Conservation (phyloP, 2,888 invertebrate species). For the Hyalella azteca region DNA sequence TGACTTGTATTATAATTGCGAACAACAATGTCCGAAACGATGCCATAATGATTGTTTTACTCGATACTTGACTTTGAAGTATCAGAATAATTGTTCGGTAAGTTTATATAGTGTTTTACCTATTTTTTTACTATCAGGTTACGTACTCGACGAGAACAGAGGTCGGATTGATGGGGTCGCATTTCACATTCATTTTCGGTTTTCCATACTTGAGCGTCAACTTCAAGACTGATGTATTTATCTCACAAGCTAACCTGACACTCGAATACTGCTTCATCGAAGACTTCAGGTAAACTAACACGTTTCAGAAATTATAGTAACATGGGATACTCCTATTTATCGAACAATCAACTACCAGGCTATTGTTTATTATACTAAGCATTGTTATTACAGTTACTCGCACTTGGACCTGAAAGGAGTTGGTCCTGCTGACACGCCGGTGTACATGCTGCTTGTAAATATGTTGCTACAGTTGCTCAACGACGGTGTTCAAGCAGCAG, state of each 20-base stretch:
- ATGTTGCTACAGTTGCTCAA: slow-evolving; percentile 41
- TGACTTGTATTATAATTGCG: too few relatives aligned
- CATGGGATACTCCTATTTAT: too few relatives aligned
- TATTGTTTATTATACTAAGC: background rate
- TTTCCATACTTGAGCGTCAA: slow-evolving; percentile 47
- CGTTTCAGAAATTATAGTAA: too few relatives aligned
- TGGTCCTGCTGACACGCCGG: slow-evolving; percentile 45
- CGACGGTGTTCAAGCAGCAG: slow-evolving; percentile 10
- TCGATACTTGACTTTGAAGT: too few relatives aligned
- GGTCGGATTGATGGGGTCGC: slow-evolving; percentile 43
- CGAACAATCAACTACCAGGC: too few relatives aligned
- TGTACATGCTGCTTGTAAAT: slow-evolving; percentile 48
- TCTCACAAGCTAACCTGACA: slow-evolving; percentile 40
- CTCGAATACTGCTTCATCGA: slow-evolving; percentile 46
- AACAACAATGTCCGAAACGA: too few relatives aligned
- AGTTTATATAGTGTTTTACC: too few relatives aligned
- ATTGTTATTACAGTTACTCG: slow-evolving; percentile 32
- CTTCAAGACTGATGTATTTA: slow-evolving; percentile 49
- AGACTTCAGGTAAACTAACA: slow-evolving; percentile 43
- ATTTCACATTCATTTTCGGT: slow-evolving; percentile 37
- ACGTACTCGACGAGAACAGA: slow-evolving; percentile 39
- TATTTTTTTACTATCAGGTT: slow-evolving; percentile 41
- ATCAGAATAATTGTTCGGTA: too few relatives aligned
- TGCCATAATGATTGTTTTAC: too few relatives aligned
- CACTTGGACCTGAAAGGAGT: slow-evolving; percentile 47